These are phyloP conservation scores for Pterophyllum scalare DNA, from an alignment of 2,113 vertebrate genomes.

Conservation along the genomic window DNA sequence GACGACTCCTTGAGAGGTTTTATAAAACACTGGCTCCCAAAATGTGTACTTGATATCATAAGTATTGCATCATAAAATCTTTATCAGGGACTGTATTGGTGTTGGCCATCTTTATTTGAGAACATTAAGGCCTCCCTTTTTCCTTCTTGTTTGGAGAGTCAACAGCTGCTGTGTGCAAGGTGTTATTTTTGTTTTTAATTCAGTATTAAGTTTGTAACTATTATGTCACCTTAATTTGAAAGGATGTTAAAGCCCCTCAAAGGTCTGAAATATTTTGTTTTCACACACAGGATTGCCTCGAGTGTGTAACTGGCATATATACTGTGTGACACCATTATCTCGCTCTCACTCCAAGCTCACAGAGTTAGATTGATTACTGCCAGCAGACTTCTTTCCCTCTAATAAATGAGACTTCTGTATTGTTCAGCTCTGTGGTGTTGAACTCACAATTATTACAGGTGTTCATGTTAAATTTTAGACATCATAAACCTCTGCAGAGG, in stretches of 20 bases:
- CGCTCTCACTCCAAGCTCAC: conserved; percentile 13
- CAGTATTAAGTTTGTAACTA: not conserved
- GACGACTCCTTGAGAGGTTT: not conserved
- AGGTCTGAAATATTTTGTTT: conserved; percentile 24
- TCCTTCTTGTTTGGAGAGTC: not conserved
- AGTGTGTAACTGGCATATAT: conserved; percentile 32
- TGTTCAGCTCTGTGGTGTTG: not conserved
- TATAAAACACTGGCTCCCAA: not conserved
- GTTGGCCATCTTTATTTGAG: not conserved
- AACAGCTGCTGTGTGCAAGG: not conserved
- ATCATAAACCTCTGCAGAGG: not conserved
- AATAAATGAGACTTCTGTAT: conserved; percentile 12
- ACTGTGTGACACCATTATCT: conserved; percentile 25
- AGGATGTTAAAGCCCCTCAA: not conserved
- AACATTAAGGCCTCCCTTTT: not conserved
- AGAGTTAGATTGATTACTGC: conserved; percentile 22
- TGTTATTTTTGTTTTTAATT: not conserved
- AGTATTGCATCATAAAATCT: not conserved
- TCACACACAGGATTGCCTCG: conserved; percentile 4
- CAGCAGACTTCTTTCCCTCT: conserved; percentile 5
- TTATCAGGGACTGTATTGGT: not conserved
- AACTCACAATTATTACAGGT: not conserved
- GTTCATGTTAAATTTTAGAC: not conserved
- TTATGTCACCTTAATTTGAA: not conserved
- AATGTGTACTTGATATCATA: not conserved